Evolutionary conservation across 2,888 invertebrate genomes (phyloP).

Genomic region (Macropis europaea): DNA sequence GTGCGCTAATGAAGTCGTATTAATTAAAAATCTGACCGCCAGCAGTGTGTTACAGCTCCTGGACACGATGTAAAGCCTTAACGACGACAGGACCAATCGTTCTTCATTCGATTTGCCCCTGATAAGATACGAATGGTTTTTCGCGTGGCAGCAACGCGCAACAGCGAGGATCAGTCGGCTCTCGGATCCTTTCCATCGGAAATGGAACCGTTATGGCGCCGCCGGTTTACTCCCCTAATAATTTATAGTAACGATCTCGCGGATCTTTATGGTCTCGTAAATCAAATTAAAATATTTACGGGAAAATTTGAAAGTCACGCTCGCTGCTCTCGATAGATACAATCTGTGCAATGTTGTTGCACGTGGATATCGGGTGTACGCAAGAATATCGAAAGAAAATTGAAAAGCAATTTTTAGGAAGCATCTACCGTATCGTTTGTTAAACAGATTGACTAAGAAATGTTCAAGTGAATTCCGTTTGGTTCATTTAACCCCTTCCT

Average conservation of each 20-base stretch:
- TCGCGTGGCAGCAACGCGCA: background rate
- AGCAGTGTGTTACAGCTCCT: background rate
- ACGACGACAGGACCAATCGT: slow-evolving; percentile 11
- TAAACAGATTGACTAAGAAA: no score
- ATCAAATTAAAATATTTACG: slow-evolving; percentile 54
- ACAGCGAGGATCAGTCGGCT: slow-evolving; percentile 23
- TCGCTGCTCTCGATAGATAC: slow-evolving; percentile 36
- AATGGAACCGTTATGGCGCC: slow-evolving; percentile 41
- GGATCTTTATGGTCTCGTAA: slow-evolving; percentile 50
- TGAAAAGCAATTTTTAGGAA: background rate
- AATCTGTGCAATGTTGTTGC: background rate
- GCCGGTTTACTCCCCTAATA: slow-evolving; percentile 42
- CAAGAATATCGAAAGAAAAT: background rate
- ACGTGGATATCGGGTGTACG: no score
- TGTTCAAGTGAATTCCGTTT: no score
- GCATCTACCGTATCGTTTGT: no score
- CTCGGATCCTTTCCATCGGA: slow-evolving; percentile 3
- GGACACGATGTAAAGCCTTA: slow-evolving; percentile 23
- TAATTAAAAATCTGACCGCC: slow-evolving; percentile 67
- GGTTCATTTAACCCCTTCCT: no score
- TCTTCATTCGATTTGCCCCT: slow-evolving; percentile 10
- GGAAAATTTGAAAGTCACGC: slow-evolving; percentile 51
- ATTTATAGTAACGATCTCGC: slow-evolving; percentile 54
- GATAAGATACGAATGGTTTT: slow-evolving; percentile 31
- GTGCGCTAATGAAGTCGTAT: slow-evolving; percentile 69